Percentiles rank a stretch among this genome's conserved stretches.
phyloP scores from a whole-genome alignment of 1,140 invertebrate species.

The Pseudomyrmex cubaensis region DNA sequence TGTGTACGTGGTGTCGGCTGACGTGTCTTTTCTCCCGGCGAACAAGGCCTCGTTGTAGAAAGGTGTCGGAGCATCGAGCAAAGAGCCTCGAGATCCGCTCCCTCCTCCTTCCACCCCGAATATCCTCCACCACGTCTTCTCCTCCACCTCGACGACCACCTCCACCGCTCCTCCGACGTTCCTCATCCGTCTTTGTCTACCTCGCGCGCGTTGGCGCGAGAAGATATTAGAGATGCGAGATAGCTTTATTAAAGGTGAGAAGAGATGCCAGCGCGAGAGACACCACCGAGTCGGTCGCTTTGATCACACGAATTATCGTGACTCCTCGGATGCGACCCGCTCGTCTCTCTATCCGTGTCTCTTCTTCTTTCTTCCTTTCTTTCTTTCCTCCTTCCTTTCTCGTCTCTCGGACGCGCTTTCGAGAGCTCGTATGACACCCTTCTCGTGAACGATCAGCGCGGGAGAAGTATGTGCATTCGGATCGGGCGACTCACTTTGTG shows the following conservation, averaged over 20 bases:
- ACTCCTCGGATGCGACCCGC: conserved; percentile 64
- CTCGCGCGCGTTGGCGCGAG: conserved; percentile 40
- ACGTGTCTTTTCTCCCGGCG: conserved; percentile 79
- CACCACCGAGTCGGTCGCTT: conserved; percentile 79
- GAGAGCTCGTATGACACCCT: conserved; percentile 37
- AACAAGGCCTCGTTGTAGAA: conserved; percentile 81
- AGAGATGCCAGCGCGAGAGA: conserved; percentile 75
- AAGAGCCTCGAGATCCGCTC: conserved; percentile 63
- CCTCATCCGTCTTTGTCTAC: conserved; percentile 50
- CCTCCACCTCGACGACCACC: neutral
- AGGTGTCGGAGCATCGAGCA: conserved; percentile 74
- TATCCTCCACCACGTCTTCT: neutral
- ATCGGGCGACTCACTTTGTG: conserved; percentile 39
- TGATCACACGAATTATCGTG: conserved; percentile 78
- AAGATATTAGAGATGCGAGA: conserved; percentile 80
- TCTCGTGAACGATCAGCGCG: conserved; percentile 42
- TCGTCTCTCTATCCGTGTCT: conserved; percentile 44
- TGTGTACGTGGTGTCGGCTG: conserved; percentile 74
- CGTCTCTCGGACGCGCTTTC: conserved; percentile 26
- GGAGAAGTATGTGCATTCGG: conserved; percentile 31
- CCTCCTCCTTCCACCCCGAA: neutral
- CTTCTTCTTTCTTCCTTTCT: conserved; percentile 9
- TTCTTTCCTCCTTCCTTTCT: neutral
- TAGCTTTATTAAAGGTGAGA: conserved; percentile 81
- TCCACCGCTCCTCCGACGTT: conserved; percentile 14